Percentiles rank a stretch among this genome's conserved stretches.
Conservation (phyloP, 64 coral and sea anemone genomes). For the Catalaphyllia jardinei region DNA sequence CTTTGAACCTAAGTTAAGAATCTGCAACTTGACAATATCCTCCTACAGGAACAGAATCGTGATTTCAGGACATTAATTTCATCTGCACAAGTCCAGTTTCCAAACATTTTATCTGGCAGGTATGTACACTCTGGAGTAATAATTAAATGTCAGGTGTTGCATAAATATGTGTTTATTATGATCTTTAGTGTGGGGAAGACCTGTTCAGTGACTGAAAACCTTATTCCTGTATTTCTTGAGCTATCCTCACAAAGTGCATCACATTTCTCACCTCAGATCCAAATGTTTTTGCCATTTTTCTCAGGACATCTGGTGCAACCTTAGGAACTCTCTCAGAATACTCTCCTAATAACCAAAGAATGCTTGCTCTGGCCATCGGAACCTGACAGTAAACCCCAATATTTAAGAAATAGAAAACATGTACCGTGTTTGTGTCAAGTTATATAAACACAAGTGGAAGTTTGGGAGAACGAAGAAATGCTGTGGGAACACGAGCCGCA, state of each 20-base stretch:
- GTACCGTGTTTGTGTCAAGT: no score
- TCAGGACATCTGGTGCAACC: slow-evolving; percentile 96
- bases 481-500: no score
- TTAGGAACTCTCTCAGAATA: slow-evolving; percentile 96
- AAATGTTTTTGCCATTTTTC: slow-evolving; percentile 92
- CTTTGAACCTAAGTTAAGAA: slow-evolving; percentile 84
- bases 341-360: slow-evolving; percentile 96
- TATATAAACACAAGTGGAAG: no score
- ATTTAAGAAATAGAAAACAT: no score
- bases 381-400: slow-evolving; percentile 44
- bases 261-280: slow-evolving; percentile 66
- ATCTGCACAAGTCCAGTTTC: background rate
- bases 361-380: slow-evolving; percentile 98
- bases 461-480: no score
- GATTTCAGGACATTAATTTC: background rate
- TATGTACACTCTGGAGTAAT: no score
- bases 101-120: background rate
- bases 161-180: no score
- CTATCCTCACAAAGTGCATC: no score
- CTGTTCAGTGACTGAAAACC: no score
- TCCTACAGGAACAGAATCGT: slow-evolving; percentile 60
- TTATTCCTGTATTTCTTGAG: no score
- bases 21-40: slow-evolving; percentile 96
- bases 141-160: no score
- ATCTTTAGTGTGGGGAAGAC: no score